Percentiles rank a stretch among this genome's conserved stretches.
phyloP scores from a whole-genome alignment of 2,113 vertebrate genomes.

The Bujurquina vittata region DNA sequence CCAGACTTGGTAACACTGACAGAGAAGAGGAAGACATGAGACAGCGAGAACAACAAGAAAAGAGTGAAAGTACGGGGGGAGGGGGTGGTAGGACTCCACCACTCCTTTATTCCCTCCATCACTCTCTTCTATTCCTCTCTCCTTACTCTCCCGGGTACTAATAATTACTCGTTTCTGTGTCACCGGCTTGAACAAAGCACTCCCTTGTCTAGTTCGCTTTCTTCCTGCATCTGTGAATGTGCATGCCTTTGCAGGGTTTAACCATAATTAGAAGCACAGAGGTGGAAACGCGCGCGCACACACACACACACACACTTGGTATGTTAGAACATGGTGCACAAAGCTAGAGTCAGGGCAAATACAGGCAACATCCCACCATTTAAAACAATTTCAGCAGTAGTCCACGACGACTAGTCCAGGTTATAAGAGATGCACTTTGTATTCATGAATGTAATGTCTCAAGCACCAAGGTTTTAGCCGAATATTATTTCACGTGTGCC shows the following conservation, averaged over 20 bases:
- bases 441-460: slow-evolving; percentile 37
- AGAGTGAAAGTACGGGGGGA: neutral
- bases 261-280: slow-evolving; percentile 50
- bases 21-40: neutral
- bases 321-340: neutral
- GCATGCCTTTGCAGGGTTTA: slow-evolving; percentile 32
- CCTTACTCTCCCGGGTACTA: slow-evolving; percentile 15
- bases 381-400: neutral
- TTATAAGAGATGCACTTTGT: slow-evolving; percentile 7
- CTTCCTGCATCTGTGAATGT: slow-evolving; percentile 22
- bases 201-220: slow-evolving; percentile 47
- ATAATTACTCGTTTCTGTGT: slow-evolving; percentile 67
- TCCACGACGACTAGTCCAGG: neutral
- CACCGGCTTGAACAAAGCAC: slow-evolving; percentile 59
- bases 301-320: neutral
- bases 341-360: neutral
- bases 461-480: slow-evolving; percentile 1
- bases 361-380: neutral
- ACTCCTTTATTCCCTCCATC: slow-evolving; percentile 18
- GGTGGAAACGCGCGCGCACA: neutral
- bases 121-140: neutral
- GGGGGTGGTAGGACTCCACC: neutral
- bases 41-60: neutral
- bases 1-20: slow-evolving; percentile 14
- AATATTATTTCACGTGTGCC: neutral